Base-by-base conservation (phyloP, 2,888 invertebrate species). In the Drosophila formosana region DNA sequence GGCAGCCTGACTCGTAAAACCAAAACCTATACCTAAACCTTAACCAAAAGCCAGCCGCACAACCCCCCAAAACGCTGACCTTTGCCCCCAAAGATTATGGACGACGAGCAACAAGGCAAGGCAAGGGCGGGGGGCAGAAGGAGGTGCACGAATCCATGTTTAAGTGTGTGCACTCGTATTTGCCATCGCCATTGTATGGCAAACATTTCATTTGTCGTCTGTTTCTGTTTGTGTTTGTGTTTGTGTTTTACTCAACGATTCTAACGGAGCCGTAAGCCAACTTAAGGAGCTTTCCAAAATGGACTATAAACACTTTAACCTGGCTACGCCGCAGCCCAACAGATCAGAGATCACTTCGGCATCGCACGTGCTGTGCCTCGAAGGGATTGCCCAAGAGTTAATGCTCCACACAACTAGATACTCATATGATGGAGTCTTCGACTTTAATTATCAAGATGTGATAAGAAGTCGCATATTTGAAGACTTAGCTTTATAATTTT, bases 171-270 rank as follows among this genome's bases (percentile, higher is more conserved):
- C 37, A 37, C 37, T 37, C 39, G 63, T 56, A 49, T 52, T 55
- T 53, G 51, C 43, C 23, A 18, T 66, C 49, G 57, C 18, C 58
- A 61, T 52, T 79, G 57, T 63, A 56, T 64, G 62, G 65, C 62
- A 86, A 85, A 66, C 72, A 73, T 78, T 66, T 76, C 79, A 82
- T 82, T 82, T 85, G 77, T 72, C 85, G 79, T 82, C 64, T 79
- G 69, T 67, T 81, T 69, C 52, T 66, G 67, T 77, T n/a, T n/a
- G n/a, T n/a, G n/a, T n/a, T 82, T 74, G 30, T 55, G 30, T 30
- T 55, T 46, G 32, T 45, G 74, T 70, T 82, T 82, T 72, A 66
- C 64, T 66, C 52, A 51, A 60, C 65, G 26, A 64, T 57, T 66
- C 74, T 62, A 68, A 83, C 67, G 46, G 50, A 41, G 58, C 43